Percentiles rank a stretch among this genome's conserved stretches.
Conservation (phyloP, 2,113 vertebrate genomes). For the Haemorhous mexicanus region DNA sequence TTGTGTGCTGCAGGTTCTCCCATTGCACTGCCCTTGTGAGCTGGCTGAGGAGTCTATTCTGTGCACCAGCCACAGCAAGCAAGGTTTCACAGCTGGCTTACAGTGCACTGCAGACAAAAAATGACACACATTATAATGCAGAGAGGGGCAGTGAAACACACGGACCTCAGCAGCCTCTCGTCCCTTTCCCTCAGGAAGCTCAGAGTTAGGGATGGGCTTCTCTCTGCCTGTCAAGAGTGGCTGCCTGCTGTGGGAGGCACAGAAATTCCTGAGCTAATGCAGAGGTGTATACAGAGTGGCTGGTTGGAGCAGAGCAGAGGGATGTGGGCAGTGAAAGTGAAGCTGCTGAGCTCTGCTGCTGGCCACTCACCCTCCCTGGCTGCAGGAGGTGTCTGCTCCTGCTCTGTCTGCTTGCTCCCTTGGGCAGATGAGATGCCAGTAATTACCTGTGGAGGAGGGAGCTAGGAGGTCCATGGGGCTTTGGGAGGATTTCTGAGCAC, state of each 20-base stretch:
- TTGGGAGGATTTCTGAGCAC: neutral
- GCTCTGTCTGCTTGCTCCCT: neutral
- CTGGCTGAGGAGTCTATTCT: neutral
- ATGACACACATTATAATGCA: neutral
- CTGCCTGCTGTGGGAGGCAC: neutral
- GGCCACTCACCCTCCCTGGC: neutral
- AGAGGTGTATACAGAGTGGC: fast-evolving
- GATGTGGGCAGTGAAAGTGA: neutral
- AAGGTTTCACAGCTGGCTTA: neutral
- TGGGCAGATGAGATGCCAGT: neutral
- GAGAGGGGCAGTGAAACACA: fast-evolving
- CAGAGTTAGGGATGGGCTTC: neutral
- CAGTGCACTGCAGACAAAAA: neutral
- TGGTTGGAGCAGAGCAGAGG: neutral
- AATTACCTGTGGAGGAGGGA: neutral
- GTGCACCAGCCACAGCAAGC: neutral
- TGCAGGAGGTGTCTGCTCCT: neutral
- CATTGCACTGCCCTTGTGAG: neutral
- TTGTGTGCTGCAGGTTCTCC: neutral
- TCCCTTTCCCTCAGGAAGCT: neutral
- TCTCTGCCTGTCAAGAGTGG: neutral
- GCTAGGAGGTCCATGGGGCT: neutral
- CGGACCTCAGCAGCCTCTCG: neutral
- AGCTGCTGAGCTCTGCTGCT: neutral
- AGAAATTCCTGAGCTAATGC: neutral